A percentile compares a stretch with the other conserved stretches of the same genome.
Conservation (phyloP, 1,140 invertebrate genomes). For the Thaumetopoea pityocampa region DNA sequence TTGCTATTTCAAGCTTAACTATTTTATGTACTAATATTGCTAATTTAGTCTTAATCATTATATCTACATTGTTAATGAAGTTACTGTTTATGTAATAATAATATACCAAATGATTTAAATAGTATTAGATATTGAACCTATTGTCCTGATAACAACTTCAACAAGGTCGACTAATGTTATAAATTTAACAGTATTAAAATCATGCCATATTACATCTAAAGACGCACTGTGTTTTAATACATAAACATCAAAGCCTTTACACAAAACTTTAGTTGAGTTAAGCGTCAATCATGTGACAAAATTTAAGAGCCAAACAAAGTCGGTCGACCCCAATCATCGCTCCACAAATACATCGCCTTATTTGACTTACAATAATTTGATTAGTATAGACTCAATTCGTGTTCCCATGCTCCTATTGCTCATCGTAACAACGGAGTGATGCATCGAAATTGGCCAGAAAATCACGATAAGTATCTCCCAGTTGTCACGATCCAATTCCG, state of each 20-base stretch:
- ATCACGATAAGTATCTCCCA: constrained; percentile 69
- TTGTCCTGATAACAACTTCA: too few species aligned
- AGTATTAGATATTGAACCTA: too few species aligned
- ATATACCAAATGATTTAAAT: too few species aligned
- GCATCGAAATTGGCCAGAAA: constrained; percentile 66
- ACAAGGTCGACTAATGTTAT: too few species aligned
- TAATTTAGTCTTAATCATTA: too few species aligned
- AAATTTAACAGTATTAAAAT: too few species aligned
- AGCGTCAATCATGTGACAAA: constrained; percentile 35
- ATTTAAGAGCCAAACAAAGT: constrained; percentile 42
- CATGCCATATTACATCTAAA: too few species aligned
- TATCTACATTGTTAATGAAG: too few species aligned
- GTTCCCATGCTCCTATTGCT: constrained; percentile 67
- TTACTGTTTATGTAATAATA: too few species aligned
- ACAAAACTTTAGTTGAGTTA: constrained; percentile 17
- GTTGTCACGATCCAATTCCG: constrained; percentile 71
- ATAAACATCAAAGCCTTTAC: constrained; percentile 6
- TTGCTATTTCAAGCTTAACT: too few species aligned
- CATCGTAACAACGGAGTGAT: constrained; percentile 44
- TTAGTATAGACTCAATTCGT: constrained; percentile 35
- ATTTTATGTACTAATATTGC: too few species aligned
- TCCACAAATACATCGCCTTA: constrained; percentile 50
- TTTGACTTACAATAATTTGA: constrained; percentile 62
- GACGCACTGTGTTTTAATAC: too few species aligned
- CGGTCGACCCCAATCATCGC: constrained; percentile 37